These are phyloP conservation scores for Zonotrichia leucophrys DNA, from an alignment of 2,113 vertebrate genomes.

Conservation along the genomic window DNA sequence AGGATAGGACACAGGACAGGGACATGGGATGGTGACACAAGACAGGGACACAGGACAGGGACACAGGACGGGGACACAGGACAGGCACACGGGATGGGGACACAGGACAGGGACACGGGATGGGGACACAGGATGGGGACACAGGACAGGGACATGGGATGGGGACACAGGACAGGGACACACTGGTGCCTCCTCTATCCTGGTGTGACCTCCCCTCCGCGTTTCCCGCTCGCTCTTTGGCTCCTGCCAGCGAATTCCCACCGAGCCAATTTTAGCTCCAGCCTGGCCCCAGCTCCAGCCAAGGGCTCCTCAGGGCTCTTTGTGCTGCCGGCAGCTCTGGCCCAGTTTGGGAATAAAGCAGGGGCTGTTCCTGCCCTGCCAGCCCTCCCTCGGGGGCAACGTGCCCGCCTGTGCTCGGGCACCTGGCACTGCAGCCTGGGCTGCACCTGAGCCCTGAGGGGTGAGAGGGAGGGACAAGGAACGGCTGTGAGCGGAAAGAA, in stretches of 20 bases:
- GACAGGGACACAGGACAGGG: not conserved
- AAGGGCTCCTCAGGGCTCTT: constrained; percentile 21
- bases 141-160: not conserved
- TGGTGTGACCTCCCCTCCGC: accelerated
- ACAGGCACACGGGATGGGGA: not conserved
- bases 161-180: not conserved
- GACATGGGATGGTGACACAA: too few species aligned
- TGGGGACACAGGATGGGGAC: not conserved
- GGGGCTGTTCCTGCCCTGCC: not conserved
- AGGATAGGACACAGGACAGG: too few species aligned
- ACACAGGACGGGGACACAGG: accelerated
- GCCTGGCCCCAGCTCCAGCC: not conserved
- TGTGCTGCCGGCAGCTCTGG: constrained; percentile 1
- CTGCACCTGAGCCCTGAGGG: not conserved
- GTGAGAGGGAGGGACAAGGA: not conserved
- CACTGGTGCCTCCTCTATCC: not conserved
- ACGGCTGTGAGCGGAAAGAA: accelerated
- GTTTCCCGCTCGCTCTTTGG: not conserved
- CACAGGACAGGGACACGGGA: accelerated
- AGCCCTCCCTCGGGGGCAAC: accelerated
- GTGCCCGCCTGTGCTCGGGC: accelerated
- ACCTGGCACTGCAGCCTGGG: not conserved
- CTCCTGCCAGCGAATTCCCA: constrained; percentile 52
- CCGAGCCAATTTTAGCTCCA: constrained; percentile 67
- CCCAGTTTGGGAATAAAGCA: constrained; percentile 5